These are phyloP conservation scores for Solenopsis fugax DNA, from an alignment of 1,140 invertebrate species.

Conservation along the genomic window DNA sequence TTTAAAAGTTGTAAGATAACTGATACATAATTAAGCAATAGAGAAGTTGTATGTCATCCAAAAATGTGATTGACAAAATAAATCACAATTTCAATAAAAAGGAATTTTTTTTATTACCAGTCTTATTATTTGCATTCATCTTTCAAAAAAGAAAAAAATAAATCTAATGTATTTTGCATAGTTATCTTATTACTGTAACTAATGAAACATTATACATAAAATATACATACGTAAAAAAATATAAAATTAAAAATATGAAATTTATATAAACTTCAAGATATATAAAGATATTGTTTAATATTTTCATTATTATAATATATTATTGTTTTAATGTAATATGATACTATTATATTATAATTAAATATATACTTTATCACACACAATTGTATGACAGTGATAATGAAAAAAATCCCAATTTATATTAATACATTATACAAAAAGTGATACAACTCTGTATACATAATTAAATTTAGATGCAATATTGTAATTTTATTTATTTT, in stretches of 20 bases:
- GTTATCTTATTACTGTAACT: not conserved
- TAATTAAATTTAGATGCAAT: not conserved
- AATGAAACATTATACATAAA: not conserved
- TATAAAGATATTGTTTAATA: not conserved
- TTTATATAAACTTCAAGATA: not conserved
- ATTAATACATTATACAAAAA: not conserved
- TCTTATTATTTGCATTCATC: not conserved
- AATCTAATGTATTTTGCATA: not conserved
- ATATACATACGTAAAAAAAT: not conserved
- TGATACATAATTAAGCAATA: constrained; percentile 57
- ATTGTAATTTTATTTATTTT: not conserved
- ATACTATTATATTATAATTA: too few relatives aligned
- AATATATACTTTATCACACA: not conserved
- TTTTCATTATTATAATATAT: not conserved
- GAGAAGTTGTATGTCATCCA: constrained; percentile 50
- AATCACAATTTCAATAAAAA: constrained; percentile 41
- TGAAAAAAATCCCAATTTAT: not conserved
- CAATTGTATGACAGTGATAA: constrained; percentile 3
- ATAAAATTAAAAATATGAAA: not conserved
- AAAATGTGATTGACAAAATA: constrained; percentile 55
- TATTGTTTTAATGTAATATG: too few relatives aligned
- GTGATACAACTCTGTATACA: not conserved
- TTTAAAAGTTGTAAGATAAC: constrained; percentile 51
- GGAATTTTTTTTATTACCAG: constrained; percentile 28
- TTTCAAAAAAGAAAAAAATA: not conserved